Conservation (phyloP, 2,888 invertebrate species). For the Fabriciana adippe region DNA sequence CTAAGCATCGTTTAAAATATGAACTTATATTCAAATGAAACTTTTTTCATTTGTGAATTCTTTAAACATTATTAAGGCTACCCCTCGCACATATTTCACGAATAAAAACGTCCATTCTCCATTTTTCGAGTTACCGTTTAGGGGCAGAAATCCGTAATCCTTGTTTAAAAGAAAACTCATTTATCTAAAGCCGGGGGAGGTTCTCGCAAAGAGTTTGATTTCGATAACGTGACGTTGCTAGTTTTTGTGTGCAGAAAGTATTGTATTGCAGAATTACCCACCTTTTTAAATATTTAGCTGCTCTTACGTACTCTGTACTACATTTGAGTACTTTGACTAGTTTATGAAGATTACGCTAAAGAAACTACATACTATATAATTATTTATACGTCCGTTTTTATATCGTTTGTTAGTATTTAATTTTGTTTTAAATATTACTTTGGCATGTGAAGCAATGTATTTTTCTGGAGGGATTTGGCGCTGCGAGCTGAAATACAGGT, state of each 20-base stretch:
- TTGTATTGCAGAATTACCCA: too few relatives aligned
- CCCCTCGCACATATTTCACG: slow-evolving; percentile 39
- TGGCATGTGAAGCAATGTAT: too few relatives aligned
- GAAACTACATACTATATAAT: too few relatives aligned
- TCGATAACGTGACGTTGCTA: slow-evolving; percentile 21
- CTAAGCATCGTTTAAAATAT: background rate
- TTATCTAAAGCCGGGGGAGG: slow-evolving; percentile 47
- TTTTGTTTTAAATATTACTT: too few relatives aligned
- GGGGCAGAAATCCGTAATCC: slow-evolving; percentile 50
- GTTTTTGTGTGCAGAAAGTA: background rate
- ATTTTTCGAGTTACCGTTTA: slow-evolving; percentile 41
- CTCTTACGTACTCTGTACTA: too few relatives aligned
- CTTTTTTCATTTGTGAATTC: slow-evolving; percentile 7
- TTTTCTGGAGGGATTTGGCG: too few relatives aligned
- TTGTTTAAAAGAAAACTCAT: slow-evolving; percentile 63
- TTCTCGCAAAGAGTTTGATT: slow-evolving; percentile 16
- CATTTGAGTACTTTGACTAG: too few relatives aligned
- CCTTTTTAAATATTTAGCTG: too few relatives aligned
- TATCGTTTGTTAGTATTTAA: too few relatives aligned
- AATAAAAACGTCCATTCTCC: slow-evolving; percentile 39
- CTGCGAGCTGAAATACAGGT: too few relatives aligned
- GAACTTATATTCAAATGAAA: slow-evolving; percentile 6
- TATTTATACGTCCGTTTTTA: too few relatives aligned
- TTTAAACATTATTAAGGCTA: slow-evolving; percentile 31
- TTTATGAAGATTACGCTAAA: too few relatives aligned